phyloP scores from a whole-genome alignment of 1,140 invertebrate species.

The Proctacanthus coquilletti region DNA sequence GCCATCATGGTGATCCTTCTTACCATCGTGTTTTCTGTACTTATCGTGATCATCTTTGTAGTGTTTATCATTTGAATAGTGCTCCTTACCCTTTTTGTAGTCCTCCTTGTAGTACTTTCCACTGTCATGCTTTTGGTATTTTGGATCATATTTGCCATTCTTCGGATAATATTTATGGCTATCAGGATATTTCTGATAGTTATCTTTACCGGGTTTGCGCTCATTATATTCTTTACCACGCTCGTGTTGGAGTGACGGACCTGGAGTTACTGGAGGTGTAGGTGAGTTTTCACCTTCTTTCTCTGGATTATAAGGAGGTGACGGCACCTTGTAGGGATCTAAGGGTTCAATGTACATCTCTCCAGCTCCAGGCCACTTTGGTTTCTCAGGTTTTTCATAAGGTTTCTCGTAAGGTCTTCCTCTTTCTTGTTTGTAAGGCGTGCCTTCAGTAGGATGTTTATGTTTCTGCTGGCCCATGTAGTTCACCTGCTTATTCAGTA shows the following conservation, averaged over 20 bases:
- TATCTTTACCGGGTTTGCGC: not conserved
- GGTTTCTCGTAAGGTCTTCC: too few relatives aligned
- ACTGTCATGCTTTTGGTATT: not conserved
- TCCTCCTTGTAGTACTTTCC: not conserved
- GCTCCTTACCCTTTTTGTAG: not conserved
- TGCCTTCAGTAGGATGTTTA: not conserved
- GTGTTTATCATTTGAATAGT: not conserved
- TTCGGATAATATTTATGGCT: not conserved
- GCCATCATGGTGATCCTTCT: too few relatives aligned
- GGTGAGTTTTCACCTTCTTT: not conserved
- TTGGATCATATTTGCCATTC: not conserved
- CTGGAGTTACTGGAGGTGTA: too few relatives aligned
- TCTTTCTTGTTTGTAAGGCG: too few relatives aligned
- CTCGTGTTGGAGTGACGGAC: too few relatives aligned
- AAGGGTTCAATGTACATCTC: too few relatives aligned
- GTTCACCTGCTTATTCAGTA: slow-evolving; percentile 21
- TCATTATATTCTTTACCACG: not conserved
- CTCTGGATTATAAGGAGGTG: not conserved
- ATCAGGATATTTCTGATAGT: not conserved
- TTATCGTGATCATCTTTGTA: not conserved
- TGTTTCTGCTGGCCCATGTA: slow-evolving; percentile 13
- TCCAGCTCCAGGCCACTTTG: too few relatives aligned
- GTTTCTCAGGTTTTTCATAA: too few relatives aligned
- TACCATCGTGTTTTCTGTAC: not conserved
- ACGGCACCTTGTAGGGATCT: not conserved